These are phyloP conservation scores for Cydia splendana DNA, from an alignment of 1,140 invertebrate genomes.

Conservation along the genomic window DNA sequence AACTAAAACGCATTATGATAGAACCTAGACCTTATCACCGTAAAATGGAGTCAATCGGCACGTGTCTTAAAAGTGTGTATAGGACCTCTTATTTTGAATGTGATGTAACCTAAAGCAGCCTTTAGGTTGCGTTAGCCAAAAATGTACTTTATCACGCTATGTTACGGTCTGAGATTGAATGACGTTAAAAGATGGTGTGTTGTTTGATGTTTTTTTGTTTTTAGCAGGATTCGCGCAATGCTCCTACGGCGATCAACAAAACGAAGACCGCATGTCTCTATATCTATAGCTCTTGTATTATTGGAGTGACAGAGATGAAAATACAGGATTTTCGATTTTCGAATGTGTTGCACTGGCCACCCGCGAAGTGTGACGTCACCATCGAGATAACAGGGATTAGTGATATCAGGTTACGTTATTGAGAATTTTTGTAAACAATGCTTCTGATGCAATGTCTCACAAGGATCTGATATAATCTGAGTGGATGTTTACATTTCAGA, in stretches of 20 bases:
- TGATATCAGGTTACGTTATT: conserved; percentile 4
- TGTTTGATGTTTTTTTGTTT: no score
- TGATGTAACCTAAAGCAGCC: no score
- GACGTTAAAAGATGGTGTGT: no score
- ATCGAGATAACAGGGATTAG: conserved; percentile 5
- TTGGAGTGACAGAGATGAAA: neutral
- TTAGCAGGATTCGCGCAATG: no score
- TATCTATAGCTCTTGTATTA: neutral
- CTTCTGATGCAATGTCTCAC: neutral
- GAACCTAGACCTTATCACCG: neutral
- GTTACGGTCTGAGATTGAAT: no score
- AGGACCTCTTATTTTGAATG: no score
- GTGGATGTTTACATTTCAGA: neutral
- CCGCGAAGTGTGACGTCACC: conserved; percentile 15
- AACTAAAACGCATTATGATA: neutral
- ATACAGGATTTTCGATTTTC: neutral
- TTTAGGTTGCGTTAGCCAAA: no score
- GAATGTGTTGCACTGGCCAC: neutral
- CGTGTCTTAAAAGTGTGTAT: no score
- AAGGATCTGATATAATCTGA: neutral
- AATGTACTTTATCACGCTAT: no score
- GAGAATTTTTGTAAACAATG: neutral
- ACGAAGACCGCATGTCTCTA: neutral
- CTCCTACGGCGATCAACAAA: no score
- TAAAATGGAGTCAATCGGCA: no score